A percentile compares a stretch with the other conserved stretches of the same genome.
phyloP scores from a whole-genome alignment of 2,797 vertebrate species.

The Spizella passerina region DNA sequence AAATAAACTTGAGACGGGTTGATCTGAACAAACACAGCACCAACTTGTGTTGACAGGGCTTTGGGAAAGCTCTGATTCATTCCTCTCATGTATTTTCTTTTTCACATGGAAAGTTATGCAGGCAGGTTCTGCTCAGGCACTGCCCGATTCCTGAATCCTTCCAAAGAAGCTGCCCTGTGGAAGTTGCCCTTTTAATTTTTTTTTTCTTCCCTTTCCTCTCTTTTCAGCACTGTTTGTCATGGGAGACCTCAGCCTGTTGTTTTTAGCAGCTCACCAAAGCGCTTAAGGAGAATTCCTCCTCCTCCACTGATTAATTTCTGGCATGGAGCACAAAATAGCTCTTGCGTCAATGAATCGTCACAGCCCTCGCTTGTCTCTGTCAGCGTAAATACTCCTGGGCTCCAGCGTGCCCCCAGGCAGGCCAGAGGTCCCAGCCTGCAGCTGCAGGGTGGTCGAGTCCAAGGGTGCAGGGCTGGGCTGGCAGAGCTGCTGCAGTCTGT shows the following conservation, averaged over 20 bases:
- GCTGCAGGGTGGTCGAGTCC: neutral
- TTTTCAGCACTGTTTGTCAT: neutral
- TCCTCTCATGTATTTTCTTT: neutral
- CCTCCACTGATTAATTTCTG: slow-evolving; percentile 72
- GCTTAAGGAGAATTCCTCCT: slow-evolving; percentile 68
- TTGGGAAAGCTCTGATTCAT: neutral
- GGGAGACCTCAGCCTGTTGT: slow-evolving; percentile 13
- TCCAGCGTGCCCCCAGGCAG: neutral
- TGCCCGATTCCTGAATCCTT: neutral
- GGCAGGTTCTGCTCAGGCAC: neutral
- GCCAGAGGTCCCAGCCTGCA: slow-evolving; percentile 55
- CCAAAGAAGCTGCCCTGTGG: neutral
- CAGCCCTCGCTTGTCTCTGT: slow-evolving; percentile 59
- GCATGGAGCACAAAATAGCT: slow-evolving; percentile 57
- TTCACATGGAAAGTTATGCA: neutral
- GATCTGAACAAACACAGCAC: neutral
- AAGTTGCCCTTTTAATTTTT: neutral
- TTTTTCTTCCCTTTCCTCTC: neutral
- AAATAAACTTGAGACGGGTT: neutral
- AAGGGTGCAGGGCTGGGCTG: neutral
- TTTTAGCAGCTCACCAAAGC: neutral
- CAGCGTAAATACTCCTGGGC: slow-evolving; percentile 68
- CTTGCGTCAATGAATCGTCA: slow-evolving; percentile 79
- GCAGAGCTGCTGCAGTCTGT: neutral
- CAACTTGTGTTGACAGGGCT: neutral